Conservation (phyloP, 2,888 invertebrate species). For the Agrochola lychnidis region DNA sequence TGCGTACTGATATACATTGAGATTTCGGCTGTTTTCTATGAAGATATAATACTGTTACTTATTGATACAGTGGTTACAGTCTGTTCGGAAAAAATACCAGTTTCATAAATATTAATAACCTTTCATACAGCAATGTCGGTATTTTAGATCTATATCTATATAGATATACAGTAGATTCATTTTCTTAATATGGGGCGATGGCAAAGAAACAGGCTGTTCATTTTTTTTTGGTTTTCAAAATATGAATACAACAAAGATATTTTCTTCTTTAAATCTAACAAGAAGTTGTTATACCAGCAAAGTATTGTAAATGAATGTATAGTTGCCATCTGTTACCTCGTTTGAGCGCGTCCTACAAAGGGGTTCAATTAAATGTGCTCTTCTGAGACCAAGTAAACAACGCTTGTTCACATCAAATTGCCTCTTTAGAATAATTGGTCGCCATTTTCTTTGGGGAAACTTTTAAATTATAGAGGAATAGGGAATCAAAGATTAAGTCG, state of each 20-base stretch:
- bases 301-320: background rate
- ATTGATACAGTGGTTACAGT: background rate
- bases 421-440: slow-evolving; percentile 82
- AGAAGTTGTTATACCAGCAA: background rate
- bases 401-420: slow-evolving; percentile 76
- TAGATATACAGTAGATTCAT: background rate
- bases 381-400: slow-evolving; percentile 80
- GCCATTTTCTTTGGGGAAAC: slow-evolving; percentile 75
- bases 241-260: background rate
- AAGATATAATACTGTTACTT: too few relatives aligned
- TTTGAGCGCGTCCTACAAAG: slow-evolving; percentile 55
- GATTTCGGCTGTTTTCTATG: too few relatives aligned
- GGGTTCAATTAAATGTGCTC: slow-evolving; percentile 78
- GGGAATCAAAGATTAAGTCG: slow-evolving; percentile 56
- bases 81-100: background rate
- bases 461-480: slow-evolving; percentile 73
- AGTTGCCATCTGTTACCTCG: background rate
- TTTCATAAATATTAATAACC: background rate
- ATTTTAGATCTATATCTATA: too few relatives aligned
- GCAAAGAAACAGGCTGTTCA: background rate
- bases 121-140: too few relatives aligned
- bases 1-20: too few relatives aligned
- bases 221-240: background rate
- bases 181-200: background rate
- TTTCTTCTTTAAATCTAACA: background rate